Evolutionary conservation across 1,140 invertebrate species (phyloP), one percentile per base, ranked within the genome.

Genomic region (Bicyclus anynana): DNA sequence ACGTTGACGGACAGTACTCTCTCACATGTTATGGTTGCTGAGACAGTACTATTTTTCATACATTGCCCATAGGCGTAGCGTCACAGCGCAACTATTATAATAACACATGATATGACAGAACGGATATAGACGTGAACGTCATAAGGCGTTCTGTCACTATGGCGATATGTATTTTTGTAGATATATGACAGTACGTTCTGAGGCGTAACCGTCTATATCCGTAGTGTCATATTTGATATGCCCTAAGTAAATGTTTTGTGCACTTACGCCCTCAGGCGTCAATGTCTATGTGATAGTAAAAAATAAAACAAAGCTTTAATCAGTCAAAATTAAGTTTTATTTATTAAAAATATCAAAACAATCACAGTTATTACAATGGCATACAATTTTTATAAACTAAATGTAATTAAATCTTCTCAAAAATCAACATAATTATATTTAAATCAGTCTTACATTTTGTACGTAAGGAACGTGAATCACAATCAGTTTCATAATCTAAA

Each of bases 191-290:
- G 12, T 49, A 49, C 47, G 47, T 33, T 13, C 13, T 49, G 23
- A 49, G 47, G 16, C 38, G 38, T 42, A 42, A 42, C 9, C 38
- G 38, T 16, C 38, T 14, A 42, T 42, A 42, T 42, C 38, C 38
- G 38, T 42, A 42, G 38, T 42, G 38, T 42, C 13, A 42, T 42
- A 42, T 42, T 42, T 42, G n/a, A n/a, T 42, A 42, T 42, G 38
- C 16, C 38, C 10, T 42, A 16, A 16, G 14, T 16, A 14, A 42
- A 16, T 14, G 38, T 16, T 5, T 16, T 14, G 38, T 42, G 38
- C 38, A 42, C 38, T 14, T 42, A 26, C 23, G 23, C 23, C 23
- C 7, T 26, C 7, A 3, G 23, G 7, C 23, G 23, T 26, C 23
- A 4, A 26, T 26, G 23, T 26, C 7, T 26, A 7, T 26, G 23